Base-by-base conservation (phyloP, 2,113 vertebrate species). In the human (Homo sapiens) region DNA sequence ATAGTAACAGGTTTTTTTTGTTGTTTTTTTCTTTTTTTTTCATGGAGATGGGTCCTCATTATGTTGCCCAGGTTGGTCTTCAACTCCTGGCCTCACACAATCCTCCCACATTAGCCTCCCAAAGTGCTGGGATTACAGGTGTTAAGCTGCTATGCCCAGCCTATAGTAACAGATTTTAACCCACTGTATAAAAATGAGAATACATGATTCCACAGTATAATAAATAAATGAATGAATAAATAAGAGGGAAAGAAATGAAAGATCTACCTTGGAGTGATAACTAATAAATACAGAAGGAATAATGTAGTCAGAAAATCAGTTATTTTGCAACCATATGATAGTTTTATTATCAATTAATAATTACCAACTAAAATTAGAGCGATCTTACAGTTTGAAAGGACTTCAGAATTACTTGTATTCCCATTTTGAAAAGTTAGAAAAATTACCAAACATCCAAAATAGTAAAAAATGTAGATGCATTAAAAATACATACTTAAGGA, bases 401-500 rank as follows among this genome's bases (percentile, higher is more conserved):
- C 45, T 87, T 89, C 57, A 76, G 80, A 88, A 75, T 78, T 66
- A 92, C 40, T 20, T 89, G 40, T 55, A 81, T 66, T 80, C 38
- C 32, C 40, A 93, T 72, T 85, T 82, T 32, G 35, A 61, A 91
- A 73, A 68, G 18, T 82, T 32, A 86, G 75, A 76, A 90, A 88
- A 93, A 95, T n/a, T 59, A 93, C 57, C 61, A 68, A 89, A 45
- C 12, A 80, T 66, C 61, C 81, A 80, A 94, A 93, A 75, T 23
- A 88, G 64, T 82, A 89, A 85, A 61, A 88, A 89, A 90, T 23
- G 1, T 5, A 76, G 30, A 66, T 14, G 76, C n/a, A 55, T 61
- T 92, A 80, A 68, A 96, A 89, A 8, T 35, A 64, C 7, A 59
- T 13, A 52, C 55, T 35, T 48, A 70, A 48, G 48, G 8, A 73